Percentiles rank a stretch among this genome's conserved stretches.
Conservation (phyloP, 2,888 invertebrate genomes). For the Pandemis cinnamomeana region DNA sequence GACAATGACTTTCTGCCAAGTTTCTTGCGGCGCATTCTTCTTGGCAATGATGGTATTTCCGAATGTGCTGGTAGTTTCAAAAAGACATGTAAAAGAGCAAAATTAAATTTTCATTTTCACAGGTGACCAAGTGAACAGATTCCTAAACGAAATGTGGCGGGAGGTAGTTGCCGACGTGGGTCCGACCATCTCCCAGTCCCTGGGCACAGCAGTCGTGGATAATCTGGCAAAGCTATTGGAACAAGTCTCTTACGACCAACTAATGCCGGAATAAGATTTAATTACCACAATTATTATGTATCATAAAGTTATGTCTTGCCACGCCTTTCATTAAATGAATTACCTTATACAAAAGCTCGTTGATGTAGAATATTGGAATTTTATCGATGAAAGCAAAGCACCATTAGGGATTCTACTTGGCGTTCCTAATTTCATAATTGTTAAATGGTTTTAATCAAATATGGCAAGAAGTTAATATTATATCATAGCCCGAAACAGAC, state of each 20-base stretch:
- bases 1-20: no score
- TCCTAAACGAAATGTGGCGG: slow-evolving; percentile 70
- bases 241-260: slow-evolving; percentile 67
- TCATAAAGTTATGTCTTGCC: neutral
- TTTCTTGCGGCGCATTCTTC: no score
- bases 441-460: neutral
- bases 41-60: no score
- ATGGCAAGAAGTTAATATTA: neutral
- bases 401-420: neutral
- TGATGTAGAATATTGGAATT: neutral
- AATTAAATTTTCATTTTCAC: no score
- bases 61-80: no score
- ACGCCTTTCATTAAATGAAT: neutral
- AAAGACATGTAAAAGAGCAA: no score
- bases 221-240: slow-evolving; percentile 62
- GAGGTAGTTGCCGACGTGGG: slow-evolving; percentile 69
- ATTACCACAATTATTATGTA: neutral
- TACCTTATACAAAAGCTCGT: no score
- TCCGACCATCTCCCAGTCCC: slow-evolving; percentile 62
- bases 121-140: slow-evolving; percentile 70
- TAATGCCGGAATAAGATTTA: slow-evolving; percentile 60
- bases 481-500: no score
- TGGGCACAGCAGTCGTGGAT: slow-evolving; percentile 62
- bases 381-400: neutral
- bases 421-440: no score